phyloP scores from a whole-genome alignment of 2,113 vertebrate species.

The Mus pahari region DNA sequence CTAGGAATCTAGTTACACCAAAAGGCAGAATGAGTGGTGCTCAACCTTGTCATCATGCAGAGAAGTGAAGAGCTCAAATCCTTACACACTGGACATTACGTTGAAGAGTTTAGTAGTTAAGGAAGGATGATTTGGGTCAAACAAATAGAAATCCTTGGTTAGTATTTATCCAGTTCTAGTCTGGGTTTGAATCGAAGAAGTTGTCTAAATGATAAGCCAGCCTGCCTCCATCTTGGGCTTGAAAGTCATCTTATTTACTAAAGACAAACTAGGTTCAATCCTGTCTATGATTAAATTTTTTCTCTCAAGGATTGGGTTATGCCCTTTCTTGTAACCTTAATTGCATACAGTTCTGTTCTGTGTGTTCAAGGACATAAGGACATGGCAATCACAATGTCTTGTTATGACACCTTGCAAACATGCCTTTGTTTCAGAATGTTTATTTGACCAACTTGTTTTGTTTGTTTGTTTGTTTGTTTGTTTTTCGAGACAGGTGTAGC shows the following conservation, averaged over 20 bases:
- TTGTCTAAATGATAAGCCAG: background rate
- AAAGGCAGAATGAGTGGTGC: background rate
- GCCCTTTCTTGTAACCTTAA: background rate
- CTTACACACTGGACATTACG: background rate
- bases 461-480: no score
- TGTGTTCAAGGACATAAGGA: no score
- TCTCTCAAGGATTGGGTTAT: background rate
- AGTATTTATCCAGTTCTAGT: background rate
- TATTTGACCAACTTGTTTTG: background rate
- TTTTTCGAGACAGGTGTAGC: no score
- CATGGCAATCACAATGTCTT: background rate
- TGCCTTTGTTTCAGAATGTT: background rate
- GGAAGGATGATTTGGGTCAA: background rate
- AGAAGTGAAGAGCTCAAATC: background rate
- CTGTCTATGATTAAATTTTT: background rate
- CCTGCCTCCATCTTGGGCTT: background rate
- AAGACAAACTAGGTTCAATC: background rate
- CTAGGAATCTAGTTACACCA: background rate
- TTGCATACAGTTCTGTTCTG: background rate
- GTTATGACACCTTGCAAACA: background rate
- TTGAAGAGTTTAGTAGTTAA: background rate
- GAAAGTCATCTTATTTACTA: background rate
- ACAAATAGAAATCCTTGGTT: slow-evolving; percentile 8
- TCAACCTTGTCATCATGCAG: background rate
- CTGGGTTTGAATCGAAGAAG: background rate